These are phyloP conservation scores for Hippopotamus amphibius DNA, from an alignment of 2,113 vertebrate genomes.

Conservation along the genomic window DNA sequence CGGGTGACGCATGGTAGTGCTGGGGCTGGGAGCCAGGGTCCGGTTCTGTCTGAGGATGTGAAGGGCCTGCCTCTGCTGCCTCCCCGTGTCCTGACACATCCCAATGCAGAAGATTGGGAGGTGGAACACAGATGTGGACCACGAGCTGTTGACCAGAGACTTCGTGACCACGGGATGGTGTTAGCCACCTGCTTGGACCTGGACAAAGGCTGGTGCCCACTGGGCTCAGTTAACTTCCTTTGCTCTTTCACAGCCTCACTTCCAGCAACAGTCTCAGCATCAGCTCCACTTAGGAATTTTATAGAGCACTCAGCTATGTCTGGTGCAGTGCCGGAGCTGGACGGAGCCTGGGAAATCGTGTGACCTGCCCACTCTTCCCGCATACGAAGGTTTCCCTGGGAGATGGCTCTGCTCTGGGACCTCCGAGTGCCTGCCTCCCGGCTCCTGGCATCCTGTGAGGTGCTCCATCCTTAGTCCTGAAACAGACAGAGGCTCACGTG, in stretches of 20 bases:
- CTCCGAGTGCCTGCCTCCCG: background rate
- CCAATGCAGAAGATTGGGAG: background rate
- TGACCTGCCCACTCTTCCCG: background rate
- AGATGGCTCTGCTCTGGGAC: background rate
- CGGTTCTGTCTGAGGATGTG: rapidly evolving
- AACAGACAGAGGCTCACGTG: background rate
- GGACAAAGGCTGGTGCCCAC: rapidly evolving
- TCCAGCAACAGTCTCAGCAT: background rate
- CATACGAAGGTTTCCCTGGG: background rate
- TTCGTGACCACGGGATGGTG: rapidly evolving
- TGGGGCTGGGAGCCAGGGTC: background rate
- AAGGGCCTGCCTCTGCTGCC: background rate
- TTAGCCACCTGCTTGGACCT: rapidly evolving
- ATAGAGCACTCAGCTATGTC: background rate
- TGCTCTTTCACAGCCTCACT: background rate
- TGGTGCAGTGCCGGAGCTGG: background rate
- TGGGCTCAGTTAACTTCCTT: background rate
- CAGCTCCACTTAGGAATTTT: background rate
- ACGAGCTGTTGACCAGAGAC: too few relatives aligned
- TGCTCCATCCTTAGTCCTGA: background rate
- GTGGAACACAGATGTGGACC: too few relatives aligned
- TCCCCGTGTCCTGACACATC: too few relatives aligned
- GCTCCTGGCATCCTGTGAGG: background rate
- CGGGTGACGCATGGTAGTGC: too few relatives aligned
- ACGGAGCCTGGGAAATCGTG: too few relatives aligned